A percentile compares a stretch with the other conserved stretches of the same genome.
These are phyloP conservation scores for Scolopax rusticola DNA, from an alignment of 2,797 vertebrate species.

Conservation along the genomic window DNA sequence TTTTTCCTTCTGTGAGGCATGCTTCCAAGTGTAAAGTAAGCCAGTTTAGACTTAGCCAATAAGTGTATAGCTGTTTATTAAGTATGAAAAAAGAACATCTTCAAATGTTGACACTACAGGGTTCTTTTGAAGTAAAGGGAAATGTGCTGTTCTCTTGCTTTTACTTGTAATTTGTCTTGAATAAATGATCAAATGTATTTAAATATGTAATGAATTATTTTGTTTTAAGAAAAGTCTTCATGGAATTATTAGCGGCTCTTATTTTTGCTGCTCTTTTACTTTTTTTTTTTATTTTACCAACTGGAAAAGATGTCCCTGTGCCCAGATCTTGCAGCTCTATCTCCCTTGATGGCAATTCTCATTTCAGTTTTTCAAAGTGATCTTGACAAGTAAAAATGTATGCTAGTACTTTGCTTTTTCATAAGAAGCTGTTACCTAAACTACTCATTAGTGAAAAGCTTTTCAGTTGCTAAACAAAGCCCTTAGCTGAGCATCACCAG, in stretches of 20 bases:
- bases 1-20: not conserved
- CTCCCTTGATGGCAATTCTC: not conserved
- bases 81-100: constrained; percentile 13
- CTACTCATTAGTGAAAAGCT: not conserved
- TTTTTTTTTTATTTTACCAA: not conserved
- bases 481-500: not conserved
- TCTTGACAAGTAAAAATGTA: not conserved
- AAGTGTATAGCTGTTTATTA: not conserved
- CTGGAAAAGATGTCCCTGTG: not conserved
- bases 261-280: not conserved
- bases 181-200: constrained; percentile 42
- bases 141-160: not conserved
- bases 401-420: not conserved
- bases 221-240: not conserved
- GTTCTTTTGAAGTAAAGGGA: not conserved
- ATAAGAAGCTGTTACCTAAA: not conserved
- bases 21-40: not conserved
- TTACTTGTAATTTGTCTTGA: not conserved
- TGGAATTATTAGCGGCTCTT: not conserved
- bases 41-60: not conserved
- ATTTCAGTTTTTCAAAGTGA: not conserved
- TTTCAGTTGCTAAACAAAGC: not conserved
- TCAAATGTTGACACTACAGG: constrained; percentile 5
- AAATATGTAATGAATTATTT: not conserved
- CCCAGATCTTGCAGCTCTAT: not conserved